phyloP scores from a whole-genome alignment of 2,888 invertebrate species.

The Sinohyriopsis cumingii region DNA sequence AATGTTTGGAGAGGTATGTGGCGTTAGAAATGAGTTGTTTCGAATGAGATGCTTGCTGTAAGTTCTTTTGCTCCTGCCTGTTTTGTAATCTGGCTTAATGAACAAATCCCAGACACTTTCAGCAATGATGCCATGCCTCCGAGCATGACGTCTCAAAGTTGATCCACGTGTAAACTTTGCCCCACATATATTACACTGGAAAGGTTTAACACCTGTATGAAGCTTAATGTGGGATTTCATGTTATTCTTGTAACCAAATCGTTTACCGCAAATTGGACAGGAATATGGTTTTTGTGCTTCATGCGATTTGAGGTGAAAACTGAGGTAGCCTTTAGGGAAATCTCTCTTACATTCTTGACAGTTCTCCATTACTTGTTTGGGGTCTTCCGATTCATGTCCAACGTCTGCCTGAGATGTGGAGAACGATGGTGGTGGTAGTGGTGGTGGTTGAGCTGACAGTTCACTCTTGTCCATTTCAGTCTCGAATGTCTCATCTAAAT shows the following conservation, averaged over 20 bases:
- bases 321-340: conserved; percentile 58
- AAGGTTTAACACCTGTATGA: conserved; percentile 64
- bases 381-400: not conserved
- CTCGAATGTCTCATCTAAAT: conserved; percentile 13
- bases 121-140: conserved; percentile 58
- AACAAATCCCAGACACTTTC: conserved; percentile 61
- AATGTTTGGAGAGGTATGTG: conserved; percentile 20
- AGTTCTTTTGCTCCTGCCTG: conserved; percentile 19
- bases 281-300: conserved; percentile 65
- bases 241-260: conserved; percentile 67
- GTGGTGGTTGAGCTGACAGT: not conserved
- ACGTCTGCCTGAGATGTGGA: conserved; percentile 8
- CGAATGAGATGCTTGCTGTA: conserved; percentile 26
- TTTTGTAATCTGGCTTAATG: conserved; percentile 42
- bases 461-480: conserved; percentile 19
- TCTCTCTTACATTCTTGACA: conserved; percentile 61
- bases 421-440: not conserved
- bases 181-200: conserved; percentile 62
- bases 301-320: conserved; percentile 61
- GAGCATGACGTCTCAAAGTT: conserved; percentile 60
- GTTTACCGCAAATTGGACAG: conserved; percentile 62
- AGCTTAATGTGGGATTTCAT: conserved; percentile 67
- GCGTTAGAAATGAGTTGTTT: conserved; percentile 36
- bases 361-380: conserved; percentile 50
- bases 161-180: conserved; percentile 65